Evolutionary conservation across 2,797 vertebrate genomes (phyloP), one percentile per base, ranked within the genome.

Genomic region (Notolepis coatsorum): DNA sequence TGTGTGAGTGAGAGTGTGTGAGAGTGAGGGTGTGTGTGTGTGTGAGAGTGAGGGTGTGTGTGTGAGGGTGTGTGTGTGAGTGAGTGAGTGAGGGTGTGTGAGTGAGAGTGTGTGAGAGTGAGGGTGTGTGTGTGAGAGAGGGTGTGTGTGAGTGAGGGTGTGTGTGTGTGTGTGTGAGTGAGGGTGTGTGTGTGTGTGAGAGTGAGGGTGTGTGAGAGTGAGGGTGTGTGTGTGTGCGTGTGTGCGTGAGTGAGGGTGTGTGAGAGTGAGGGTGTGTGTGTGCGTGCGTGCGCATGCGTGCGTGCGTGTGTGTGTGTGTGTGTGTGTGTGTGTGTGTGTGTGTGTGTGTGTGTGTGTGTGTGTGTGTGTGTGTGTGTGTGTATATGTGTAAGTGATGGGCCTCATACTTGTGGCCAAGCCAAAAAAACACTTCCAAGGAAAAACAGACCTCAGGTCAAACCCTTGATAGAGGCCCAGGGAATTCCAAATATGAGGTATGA

Each of bases 91-190:
- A 21, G 27, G 23, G 27, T 13, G 31, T 23, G 13, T 33, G 15
- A 23, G n/a, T n/a, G n/a, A n/a, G n/a, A n/a, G n/a, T n/a, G n/a
- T n/a, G n/a, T n/a, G n/a, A n/a, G n/a, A n/a, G n/a, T 46, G 46
- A 13, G 68, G 28, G 61, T 67, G 49, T 63, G 47, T 7, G 20
- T 41, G 56, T 25, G 13, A n/a, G n/a, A n/a, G n/a, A n/a, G n/a
- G n/a, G n/a, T 61, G 41, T 59, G 61, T 20, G 46, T 54, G 48
- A 66, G 37, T 58, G 59, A 7, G 39, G 20, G n/a, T 63, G 42
- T 65, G 64, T 68, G 45, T 30, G 63, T 59, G 45, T 24, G 30
- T 47, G 39, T 20, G 17, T 50, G 48, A 18, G 48, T 31, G 4
- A n/a, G 54, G n/a, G 25, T 65, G 23, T 53, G 35, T 24, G 3